Percentiles rank a stretch among this genome's conserved stretches.
Evolutionary conservation across 2,797 vertebrate species (phyloP).

Genomic region (Characodon lateralis): DNA sequence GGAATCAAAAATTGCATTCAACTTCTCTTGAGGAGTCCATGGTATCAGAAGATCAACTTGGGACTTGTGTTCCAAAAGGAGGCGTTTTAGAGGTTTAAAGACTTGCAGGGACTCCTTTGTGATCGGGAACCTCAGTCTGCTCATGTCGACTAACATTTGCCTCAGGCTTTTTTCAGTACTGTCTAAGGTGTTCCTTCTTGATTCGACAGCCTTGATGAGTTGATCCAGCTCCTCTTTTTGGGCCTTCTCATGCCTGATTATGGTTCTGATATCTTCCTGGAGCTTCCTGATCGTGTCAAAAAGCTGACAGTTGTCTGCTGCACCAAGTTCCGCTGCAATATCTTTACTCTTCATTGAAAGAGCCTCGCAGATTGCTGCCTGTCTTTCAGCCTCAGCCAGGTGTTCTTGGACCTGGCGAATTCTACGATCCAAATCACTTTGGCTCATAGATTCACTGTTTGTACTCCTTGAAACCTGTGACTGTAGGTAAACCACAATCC

Average conservation of each 20-base stretch:
- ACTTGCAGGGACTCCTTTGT: slow-evolving; percentile 67
- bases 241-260: slow-evolving; percentile 61
- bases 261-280: slow-evolving; percentile 69
- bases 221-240: slow-evolving; percentile 70
- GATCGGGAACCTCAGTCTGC: slow-evolving; percentile 70
- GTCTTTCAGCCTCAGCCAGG: slow-evolving; percentile 78
- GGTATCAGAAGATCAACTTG: slow-evolving; percentile 70
- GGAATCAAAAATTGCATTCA: slow-evolving; percentile 61
- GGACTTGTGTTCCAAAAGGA: slow-evolving; percentile 73
- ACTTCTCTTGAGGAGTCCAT: slow-evolving; percentile 66
- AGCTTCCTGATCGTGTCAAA: slow-evolving; percentile 70
- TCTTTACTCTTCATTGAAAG: slow-evolving; percentile 79
- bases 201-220: slow-evolving; percentile 49
- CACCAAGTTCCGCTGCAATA: slow-evolving; percentile 73
- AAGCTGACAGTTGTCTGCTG: slow-evolving; percentile 72
- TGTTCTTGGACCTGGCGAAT: slow-evolving; percentile 74
- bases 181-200: slow-evolving; percentile 54
- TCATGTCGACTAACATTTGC: slow-evolving; percentile 73
- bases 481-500: slow-evolving; percentile 77
- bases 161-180: slow-evolving; percentile 70
- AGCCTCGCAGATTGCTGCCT: slow-evolving; percentile 76
- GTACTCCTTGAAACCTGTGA: slow-evolving; percentile 58
- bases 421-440: slow-evolving; percentile 72
- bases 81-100: slow-evolving; percentile 66
- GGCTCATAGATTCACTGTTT: slow-evolving; percentile 55